Evolutionary conservation across 2,888 invertebrate genomes (phyloP), one percentile per base, ranked within the genome.

Genomic region (Drosophila melanosoma): DNA sequence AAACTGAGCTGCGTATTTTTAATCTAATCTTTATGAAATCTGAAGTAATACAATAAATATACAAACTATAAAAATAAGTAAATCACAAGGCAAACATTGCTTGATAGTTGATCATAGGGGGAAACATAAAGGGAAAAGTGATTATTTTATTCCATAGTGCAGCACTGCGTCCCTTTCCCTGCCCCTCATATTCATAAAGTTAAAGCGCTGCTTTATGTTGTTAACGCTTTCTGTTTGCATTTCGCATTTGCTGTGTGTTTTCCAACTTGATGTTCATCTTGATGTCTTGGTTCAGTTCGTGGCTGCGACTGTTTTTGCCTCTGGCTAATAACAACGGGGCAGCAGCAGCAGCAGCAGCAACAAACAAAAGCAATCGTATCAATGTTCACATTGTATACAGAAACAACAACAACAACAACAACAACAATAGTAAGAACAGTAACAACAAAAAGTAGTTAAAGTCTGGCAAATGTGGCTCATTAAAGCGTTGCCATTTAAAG

Each of bases 221-320:
- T 59, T 60, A 54, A 57, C 62, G 58, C 51, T 42, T 26, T 60
- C 17, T 83, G 82, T 87, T 87, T 87, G 87, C 81, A 84, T 82
- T 84, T 84, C 74, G 81, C 81, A 84, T 85, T 84, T 83, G 56
- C 58, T 63, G 69, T 57, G 64, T 65, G 29, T 17, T 15, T 12
- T 32, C 51, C 48, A 48, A 40, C 64, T 64, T 60, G 23, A 38
- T 62, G 66, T 69, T 67, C 59, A 60, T 63, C 20, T 48, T 59
- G 66, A 67, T 67, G 64, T 62, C 45, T 57, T 42, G 54, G n/a
- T 74, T 76, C 74, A 78, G n/a, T 77, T 76, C 73, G 75, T 86
- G 77, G 76, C 75, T 56, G 81, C 74, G 56, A 52, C 69, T 49
- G 71, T 40, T 59, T 52, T 67, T 60, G 78, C 76, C 78, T 72